Conservation (phyloP, 1,140 invertebrate genomes). For the Ganaspis sp. region DNA sequence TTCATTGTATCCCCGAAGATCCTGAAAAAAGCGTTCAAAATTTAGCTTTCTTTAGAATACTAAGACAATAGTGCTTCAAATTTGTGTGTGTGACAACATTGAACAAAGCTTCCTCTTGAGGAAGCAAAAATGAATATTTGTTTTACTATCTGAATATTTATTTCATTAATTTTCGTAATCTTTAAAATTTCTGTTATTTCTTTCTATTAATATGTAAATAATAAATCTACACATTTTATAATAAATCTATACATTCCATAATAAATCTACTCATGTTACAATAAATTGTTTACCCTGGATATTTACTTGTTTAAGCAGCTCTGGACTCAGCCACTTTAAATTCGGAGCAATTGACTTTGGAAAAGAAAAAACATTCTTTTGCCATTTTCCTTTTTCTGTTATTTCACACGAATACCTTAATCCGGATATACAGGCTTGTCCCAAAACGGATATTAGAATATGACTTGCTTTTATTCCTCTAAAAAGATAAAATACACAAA, state of each 20-base stretch:
- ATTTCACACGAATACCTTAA: slow-evolving; percentile 86
- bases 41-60: no score
- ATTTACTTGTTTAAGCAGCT: slow-evolving; percentile 90
- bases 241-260: no score
- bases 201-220: no score
- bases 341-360: slow-evolving; percentile 83
- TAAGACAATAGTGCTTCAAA: no score
- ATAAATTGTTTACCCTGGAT: slow-evolving; percentile 4
- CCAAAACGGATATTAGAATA: slow-evolving; percentile 84
- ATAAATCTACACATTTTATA: no score
- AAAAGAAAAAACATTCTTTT: slow-evolving; percentile 84
- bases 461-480: slow-evolving; percentile 90
- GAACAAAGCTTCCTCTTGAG: no score
- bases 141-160: no score
- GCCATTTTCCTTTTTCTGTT: slow-evolving; percentile 83
- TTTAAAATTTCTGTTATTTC: no score
- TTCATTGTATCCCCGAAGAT: slow-evolving; percentile 90
- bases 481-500: slow-evolving; percentile 61
- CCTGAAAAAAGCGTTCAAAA: no score
- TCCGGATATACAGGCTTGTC: slow-evolving; percentile 84
- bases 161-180: no score
- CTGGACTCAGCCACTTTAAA: slow-evolving; percentile 92
- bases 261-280: neutral
- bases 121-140: no score
- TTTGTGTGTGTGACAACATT: no score